Evolutionary conservation across 1,140 invertebrate species (phyloP), one percentile per base, ranked within the genome.

Genomic region (Drosophila pandora): DNA sequence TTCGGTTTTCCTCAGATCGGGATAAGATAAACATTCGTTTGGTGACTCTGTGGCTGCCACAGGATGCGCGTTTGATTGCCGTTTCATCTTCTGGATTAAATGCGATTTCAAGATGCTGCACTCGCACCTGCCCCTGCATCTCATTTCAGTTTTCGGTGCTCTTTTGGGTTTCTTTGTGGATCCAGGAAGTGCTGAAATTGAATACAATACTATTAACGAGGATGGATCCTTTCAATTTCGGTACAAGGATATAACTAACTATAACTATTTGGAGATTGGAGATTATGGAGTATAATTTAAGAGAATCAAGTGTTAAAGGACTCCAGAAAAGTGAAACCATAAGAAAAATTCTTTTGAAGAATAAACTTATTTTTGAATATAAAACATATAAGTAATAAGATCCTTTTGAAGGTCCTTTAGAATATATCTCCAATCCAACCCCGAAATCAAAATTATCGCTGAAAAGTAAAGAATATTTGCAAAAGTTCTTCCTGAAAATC

Each of bases 171-270:
- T 65, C n/a, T 41, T 73, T 32, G 47, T 7, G 17, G 23, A 53
- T 43, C 59, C 76, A 47, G 73, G 75, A 37, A 60, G 53, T 45
- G 83, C 71, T 13, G 90, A 91, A 45, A 90, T 91, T 55, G 93
- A 94, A 39, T 93, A 93, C 67, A 94, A 93, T 60, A 93, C 85
- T 53, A 93, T 94, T 10, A 93, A 94, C 72, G 92, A 92, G n/a
- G 94, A 95, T 92, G 94, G 94, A 75, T 94, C 94, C 21, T 95
- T 93, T 76, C 93, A 94, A 91, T 95, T 95, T 91, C 94, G 94
- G 93, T 93, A 52, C 52, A 39, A 10, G 28, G 25, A 52, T 13
- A 57, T 57, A 0, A 17, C 17, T 17, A 17, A 17, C 17, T 22
- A 45, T 7, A 28, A 28, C 1, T 28, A 21, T 43, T 4, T 8